These are phyloP conservation scores for Habrosyne pyritoides DNA, from an alignment of 2,888 invertebrate genomes.

Conservation along the genomic window DNA sequence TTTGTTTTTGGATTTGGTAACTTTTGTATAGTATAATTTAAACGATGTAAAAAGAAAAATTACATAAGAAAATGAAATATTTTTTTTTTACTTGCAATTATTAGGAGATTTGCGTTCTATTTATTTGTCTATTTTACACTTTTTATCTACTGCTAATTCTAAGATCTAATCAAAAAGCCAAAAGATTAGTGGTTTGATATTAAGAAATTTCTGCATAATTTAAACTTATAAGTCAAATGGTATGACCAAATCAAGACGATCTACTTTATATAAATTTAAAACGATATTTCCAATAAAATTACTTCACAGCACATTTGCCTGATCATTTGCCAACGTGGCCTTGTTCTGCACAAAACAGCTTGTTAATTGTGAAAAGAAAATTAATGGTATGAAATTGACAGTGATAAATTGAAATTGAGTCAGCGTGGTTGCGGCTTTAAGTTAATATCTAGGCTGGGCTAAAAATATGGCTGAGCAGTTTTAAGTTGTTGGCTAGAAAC, in stretches of 20 bases:
- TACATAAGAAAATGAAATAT: too few species aligned
- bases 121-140: not conserved
- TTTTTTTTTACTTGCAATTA: too few species aligned
- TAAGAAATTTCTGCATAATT: not conserved
- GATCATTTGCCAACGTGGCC: slow-evolving; percentile 5
- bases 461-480: not conserved
- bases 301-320: not conserved
- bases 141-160: not conserved
- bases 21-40: too few species aligned
- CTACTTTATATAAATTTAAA: not conserved
- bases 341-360: not conserved
- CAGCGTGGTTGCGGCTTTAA: not conserved
- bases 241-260: slow-evolving; percentile 1
- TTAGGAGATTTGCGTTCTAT: not conserved
- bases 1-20: too few species aligned
- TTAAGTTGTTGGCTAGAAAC: not conserved
- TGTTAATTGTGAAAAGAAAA: not conserved
- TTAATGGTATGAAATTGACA: not conserved
- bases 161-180: not conserved
- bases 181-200: not conserved
- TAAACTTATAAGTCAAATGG: not conserved
- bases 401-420: not conserved
- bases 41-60: too few species aligned
- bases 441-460: too few species aligned
- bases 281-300: not conserved